Percentiles rank a stretch among this genome's conserved stretches.
These are phyloP conservation scores for Drosophila falleni DNA, from an alignment of 2,888 invertebrate genomes.

Conservation along the genomic window DNA sequence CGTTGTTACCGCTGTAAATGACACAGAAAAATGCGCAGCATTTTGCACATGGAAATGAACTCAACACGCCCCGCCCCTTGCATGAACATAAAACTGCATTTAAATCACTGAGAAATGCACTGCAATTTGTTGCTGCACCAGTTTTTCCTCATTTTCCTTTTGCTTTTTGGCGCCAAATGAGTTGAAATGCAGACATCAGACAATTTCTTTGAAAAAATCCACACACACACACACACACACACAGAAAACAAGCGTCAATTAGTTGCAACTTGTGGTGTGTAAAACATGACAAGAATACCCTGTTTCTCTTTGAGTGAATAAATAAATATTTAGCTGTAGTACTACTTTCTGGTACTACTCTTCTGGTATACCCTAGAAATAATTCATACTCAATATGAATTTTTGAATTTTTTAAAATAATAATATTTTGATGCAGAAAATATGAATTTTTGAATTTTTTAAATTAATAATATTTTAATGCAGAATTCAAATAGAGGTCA, in stretches of 20 bases:
- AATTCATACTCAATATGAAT: too few species aligned
- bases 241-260: constrained; percentile 22
- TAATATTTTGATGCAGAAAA: too few species aligned
- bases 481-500: too few species aligned
- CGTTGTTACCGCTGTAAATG: constrained; percentile 51
- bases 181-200: constrained; percentile 50
- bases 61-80: constrained; percentile 47
- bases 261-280: constrained; percentile 9
- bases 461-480: too few species aligned
- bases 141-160: not conserved
- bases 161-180: constrained; percentile 43
- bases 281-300: not conserved
- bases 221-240: not conserved
- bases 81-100: constrained; percentile 53
- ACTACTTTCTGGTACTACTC: not conserved
- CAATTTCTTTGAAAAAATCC: constrained; percentile 22
- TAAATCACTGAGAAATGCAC: constrained; percentile 44
- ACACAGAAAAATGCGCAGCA: constrained; percentile 69
- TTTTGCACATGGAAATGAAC: constrained; percentile 69
- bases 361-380: not conserved
- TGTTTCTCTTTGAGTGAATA: not conserved
- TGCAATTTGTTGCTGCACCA: constrained; percentile 32
- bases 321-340: not conserved
- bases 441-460: too few species aligned
- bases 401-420: too few species aligned